Evolutionary conservation across 37 sponge, comb jelly and placozoan genomes (phyloP).

Genomic region (Theonella swinhoei): DNA sequence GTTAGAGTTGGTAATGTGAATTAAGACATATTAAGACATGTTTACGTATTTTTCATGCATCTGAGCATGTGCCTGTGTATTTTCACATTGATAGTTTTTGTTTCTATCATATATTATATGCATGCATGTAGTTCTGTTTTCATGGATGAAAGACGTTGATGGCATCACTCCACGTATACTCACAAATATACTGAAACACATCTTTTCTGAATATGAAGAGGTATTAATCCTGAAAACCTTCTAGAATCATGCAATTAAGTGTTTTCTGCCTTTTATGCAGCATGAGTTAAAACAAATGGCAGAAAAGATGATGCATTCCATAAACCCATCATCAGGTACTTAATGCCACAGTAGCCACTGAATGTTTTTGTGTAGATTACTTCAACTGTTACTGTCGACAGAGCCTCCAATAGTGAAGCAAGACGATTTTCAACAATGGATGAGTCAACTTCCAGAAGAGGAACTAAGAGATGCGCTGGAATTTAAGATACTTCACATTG

Average conservation of each 20-base stretch:
- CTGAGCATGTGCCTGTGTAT: no score
- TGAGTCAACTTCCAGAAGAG: not conserved
- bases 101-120: no score
- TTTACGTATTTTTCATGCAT: not conserved
- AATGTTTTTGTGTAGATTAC: no score
- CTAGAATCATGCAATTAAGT: not conserved
- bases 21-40: no score
- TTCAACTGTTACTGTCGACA: no score
- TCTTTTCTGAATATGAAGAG: constrained; percentile 8
- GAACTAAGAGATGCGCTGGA: not conserved
- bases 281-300: not conserved
- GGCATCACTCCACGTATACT: constrained; percentile 13
- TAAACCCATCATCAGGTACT: not conserved
- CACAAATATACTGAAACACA: not conserved
- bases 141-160: constrained; percentile 30
- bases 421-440: not conserved
- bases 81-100: not conserved
- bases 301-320: not conserved
- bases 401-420: not conserved
- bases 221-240: no score
- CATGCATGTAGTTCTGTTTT: constrained; percentile 31
- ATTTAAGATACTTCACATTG: not conserved
- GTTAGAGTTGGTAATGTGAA: not conserved
- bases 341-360: no score
- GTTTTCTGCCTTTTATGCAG: not conserved